Base-by-base conservation (phyloP, 1,140 invertebrate genomes). In the Calosoma granatense region DNA sequence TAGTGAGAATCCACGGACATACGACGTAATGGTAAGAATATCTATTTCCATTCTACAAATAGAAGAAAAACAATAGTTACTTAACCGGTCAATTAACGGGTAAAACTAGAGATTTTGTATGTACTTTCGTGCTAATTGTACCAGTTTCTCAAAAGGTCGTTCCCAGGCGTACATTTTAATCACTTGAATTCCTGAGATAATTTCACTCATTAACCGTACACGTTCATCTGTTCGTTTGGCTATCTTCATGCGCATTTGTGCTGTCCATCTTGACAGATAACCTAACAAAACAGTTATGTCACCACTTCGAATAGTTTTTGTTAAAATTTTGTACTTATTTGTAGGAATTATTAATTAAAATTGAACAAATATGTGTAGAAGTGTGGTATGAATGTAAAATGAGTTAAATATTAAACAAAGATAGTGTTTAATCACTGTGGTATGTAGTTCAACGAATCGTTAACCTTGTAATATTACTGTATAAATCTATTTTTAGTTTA, bases 131-230 rank as follows among this genome's bases (percentile, higher is more conserved):
- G 78, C 74, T 21, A 76, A 60, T 51, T 80, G 75, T 1, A 88
- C 82, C 1, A 88, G 66, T 61, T 79, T 76, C 55, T 82, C 79
- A 65, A 90, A 90, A 2, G 86, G 84, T 62, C 82, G 84, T 63
- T 90, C 88, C 88, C 88, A 90, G 1, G 85, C 81, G 63, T 90
- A 90, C 88, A 92, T 91, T 78, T 93, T 94, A 55, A 86, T 85
- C 0, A 93, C 85, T 72, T 90, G 81, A 41, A 86, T 82, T 0
- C 83, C 83, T 47, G 74, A 75, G 1, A 92, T 83, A 19, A 93
- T 82, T 73, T 93, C 90, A 64, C 82, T 88, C 88, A 92, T 92
- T 3, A 91, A 70, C 61, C 85, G 81, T 1, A 93, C 83, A 59
- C 91, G 75, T 67, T 87, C 80, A 68, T 94, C 91, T 0, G 90